Evolutionary conservation across 2,797 vertebrate species (phyloP).

Genomic region (Sylvilagus floridanus): DNA sequence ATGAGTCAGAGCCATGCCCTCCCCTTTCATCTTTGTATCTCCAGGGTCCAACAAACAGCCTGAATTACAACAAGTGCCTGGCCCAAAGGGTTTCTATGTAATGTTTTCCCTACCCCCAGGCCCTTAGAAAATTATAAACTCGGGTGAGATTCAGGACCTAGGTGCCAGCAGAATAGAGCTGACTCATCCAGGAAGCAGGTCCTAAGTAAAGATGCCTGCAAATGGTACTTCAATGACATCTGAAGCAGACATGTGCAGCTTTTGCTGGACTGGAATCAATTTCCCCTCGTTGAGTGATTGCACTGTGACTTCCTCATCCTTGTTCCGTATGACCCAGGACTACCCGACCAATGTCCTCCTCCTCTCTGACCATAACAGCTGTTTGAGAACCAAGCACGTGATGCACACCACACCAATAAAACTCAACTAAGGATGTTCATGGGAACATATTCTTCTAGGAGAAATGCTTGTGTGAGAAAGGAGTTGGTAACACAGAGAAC

Average conservation of each 20-base stretch:
- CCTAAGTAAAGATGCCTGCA: background rate
- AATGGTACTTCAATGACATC: background rate
- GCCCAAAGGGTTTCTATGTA: background rate
- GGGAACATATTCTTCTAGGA: background rate
- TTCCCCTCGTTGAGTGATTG: background rate
- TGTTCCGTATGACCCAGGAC: background rate
- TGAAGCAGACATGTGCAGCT: background rate
- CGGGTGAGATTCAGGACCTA: background rate
- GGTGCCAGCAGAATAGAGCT: background rate
- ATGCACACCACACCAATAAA: background rate
- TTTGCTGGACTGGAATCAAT: background rate
- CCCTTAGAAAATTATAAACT: background rate
- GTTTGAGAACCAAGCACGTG: background rate
- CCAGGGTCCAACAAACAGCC: background rate
- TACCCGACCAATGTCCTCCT: background rate
- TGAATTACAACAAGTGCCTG: background rate
- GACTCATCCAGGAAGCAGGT: background rate
- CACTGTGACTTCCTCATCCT: background rate
- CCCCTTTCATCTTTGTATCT: background rate
- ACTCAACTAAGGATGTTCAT: background rate
- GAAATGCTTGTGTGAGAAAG: background rate
- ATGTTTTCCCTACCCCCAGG: background rate
- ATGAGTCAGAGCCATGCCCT: background rate
- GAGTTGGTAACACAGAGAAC: background rate
- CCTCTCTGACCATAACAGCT: background rate